A percentile compares a stretch with the other conserved stretches of the same genome.
phyloP scores from a whole-genome alignment of 2,113 vertebrate genomes.

The Climacteris rufus region DNA sequence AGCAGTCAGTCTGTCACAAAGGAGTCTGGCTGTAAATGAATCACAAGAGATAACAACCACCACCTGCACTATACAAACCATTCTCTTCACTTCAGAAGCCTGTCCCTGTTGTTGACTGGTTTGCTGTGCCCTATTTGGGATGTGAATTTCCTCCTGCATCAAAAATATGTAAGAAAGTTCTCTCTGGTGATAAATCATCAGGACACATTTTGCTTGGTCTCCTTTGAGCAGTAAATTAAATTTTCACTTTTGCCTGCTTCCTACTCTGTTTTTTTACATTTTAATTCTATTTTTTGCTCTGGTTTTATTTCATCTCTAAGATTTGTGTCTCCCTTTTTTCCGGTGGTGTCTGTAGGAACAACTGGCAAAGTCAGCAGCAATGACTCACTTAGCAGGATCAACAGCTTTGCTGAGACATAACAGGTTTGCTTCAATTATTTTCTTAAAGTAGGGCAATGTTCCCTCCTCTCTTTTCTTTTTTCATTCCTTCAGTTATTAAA shows the following conservation, averaged over 20 bases:
- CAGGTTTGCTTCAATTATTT: slow-evolving; percentile 47
- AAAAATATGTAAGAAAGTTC: not conserved
- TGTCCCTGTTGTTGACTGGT: not conserved
- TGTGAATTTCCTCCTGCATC: not conserved
- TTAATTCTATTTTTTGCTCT: not conserved
- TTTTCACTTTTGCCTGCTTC: not conserved
- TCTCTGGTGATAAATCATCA: not conserved
- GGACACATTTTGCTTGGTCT: not conserved
- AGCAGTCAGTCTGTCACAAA: not conserved
- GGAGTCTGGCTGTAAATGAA: not conserved
- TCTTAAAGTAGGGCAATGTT: slow-evolving; percentile 16
- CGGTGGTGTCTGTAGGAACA: not conserved
- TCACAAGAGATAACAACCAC: not conserved
- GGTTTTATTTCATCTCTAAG: not conserved
- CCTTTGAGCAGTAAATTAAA: not conserved
- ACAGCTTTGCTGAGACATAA: slow-evolving; percentile 33
- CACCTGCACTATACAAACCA: not conserved
- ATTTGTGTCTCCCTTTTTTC: slow-evolving; percentile 22
- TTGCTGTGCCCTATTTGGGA: not conserved
- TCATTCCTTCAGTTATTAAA: slow-evolving; percentile 5
- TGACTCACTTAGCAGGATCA: slow-evolving; percentile 47
- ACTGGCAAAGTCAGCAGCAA: slow-evolving; percentile 37
- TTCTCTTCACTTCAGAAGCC: not conserved
- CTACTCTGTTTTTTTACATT: not conserved
- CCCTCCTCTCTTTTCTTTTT: not conserved